Percentiles rank a stretch among this genome's conserved stretches.
Evolutionary conservation across 2,888 invertebrate genomes (phyloP).

Genomic region (Euplexia lucipara): DNA sequence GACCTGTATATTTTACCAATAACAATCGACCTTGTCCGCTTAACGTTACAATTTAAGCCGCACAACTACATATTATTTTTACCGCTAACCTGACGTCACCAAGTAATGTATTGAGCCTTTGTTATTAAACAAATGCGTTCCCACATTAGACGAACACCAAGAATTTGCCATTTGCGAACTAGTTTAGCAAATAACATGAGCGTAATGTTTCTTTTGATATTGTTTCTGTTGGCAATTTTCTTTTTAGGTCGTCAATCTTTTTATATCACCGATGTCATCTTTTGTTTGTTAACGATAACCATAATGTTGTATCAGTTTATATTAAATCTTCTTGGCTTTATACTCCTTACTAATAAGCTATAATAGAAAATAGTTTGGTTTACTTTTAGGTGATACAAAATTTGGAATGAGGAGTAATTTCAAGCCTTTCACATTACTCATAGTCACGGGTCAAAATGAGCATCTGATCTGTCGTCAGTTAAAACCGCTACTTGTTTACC

Average conservation of each 20-base stretch:
- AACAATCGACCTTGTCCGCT: slow-evolving; percentile 44
- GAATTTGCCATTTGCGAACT: slow-evolving; percentile 59
- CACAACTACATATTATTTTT: slow-evolving; percentile 52
- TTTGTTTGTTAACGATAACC: slow-evolving; percentile 51
- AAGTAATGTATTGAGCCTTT: slow-evolving; percentile 68
- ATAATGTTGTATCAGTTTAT: slow-evolving; percentile 28
- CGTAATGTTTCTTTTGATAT: slow-evolving; percentile 17
- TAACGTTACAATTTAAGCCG: slow-evolving; percentile 42
- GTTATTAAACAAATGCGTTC: slow-evolving; percentile 73
- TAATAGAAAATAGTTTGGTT: background rate
- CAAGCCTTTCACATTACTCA: background rate
- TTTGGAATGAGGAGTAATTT: background rate
- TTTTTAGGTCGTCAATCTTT: slow-evolving; percentile 32
- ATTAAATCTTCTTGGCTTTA: slow-evolving; percentile 7
- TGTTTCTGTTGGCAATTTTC: slow-evolving; percentile 17
- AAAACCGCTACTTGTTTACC: slow-evolving; percentile 23
- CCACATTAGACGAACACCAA: slow-evolving; percentile 65
- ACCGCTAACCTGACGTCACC: slow-evolving; percentile 72
- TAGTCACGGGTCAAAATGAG: slow-evolving; percentile 5
- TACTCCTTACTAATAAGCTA: background rate
- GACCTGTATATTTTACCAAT: slow-evolving; percentile 23
- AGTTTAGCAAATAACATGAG: slow-evolving; percentile 34
- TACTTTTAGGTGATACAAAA: background rate
- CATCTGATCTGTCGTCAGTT: slow-evolving; percentile 9
- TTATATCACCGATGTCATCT: slow-evolving; percentile 28